Conservation (phyloP, 2,113 vertebrate genomes). For the Urocolius indicus region DNA sequence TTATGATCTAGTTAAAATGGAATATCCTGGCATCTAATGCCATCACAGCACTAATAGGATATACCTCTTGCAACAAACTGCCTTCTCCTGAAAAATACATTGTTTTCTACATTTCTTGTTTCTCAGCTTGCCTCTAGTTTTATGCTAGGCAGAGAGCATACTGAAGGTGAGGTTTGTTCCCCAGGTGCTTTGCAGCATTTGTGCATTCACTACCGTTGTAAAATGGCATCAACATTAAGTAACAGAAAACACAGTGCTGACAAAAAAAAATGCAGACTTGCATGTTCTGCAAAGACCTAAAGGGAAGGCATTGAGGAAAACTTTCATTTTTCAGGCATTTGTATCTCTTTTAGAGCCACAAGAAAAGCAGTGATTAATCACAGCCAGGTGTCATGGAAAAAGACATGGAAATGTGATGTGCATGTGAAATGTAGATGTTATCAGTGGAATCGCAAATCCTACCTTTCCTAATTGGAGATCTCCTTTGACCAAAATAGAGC, state of each 20-base stretch:
- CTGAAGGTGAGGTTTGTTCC: neutral
- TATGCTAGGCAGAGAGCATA: neutral
- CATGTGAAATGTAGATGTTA: neutral
- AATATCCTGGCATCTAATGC: constrained; percentile 4
- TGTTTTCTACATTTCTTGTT: constrained; percentile 1
- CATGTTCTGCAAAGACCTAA: neutral
- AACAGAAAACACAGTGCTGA: neutral
- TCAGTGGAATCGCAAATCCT: constrained; percentile 16
- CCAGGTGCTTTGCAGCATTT: neutral
- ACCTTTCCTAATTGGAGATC: constrained; percentile 34
- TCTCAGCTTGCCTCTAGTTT: neutral
- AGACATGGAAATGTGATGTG: neutral
- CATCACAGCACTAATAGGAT: constrained; percentile 15
- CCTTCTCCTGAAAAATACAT: neutral
- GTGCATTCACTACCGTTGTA: neutral
- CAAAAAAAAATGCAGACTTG: neutral
- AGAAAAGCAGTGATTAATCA: constrained; percentile 4
- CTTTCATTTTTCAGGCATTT: neutral
- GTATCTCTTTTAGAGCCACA: neutral
- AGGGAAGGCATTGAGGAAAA: neutral
- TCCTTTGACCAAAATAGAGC: neutral
- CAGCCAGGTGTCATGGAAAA: neutral
- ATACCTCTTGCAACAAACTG: neutral
- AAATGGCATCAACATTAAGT: neutral
- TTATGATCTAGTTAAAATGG: constrained; percentile 12